Base-by-base conservation (phyloP, 2,888 invertebrate species). In the Slavum lentiscoides region DNA sequence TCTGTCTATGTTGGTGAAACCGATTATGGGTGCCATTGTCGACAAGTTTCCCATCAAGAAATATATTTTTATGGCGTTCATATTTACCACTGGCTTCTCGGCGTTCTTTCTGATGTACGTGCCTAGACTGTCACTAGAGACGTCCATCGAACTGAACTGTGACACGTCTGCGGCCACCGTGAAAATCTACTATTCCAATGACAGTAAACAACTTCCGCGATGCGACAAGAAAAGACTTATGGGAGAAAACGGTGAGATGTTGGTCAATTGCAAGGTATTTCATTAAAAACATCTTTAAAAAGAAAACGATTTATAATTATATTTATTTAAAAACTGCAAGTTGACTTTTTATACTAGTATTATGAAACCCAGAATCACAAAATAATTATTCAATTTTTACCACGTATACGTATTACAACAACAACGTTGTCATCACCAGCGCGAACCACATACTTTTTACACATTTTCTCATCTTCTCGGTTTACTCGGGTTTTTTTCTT, bases 1-100 rank as follows among this genome's bases (percentile, higher is more conserved):
- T 84, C 90, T 91, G 84, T 94, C 94, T 64, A 89, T 95, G 86
- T 85, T 95, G 83, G 92, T 93, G 0, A 95, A 95, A 87, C 94
- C 94, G 8, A 84, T 93, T 3, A 92, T 94, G 86, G 94, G 95
- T 21, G 90, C 91, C 23, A 88, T 95, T 83, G 94, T 94, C 8
- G 95, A 95, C 87, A 91, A 91, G 84, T 93, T 90, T 85, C 90
- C 89, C 84, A 89, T 90, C 82, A 94, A 94, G 86, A 94, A 94
- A 85, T 85, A 87, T 21, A 87, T 93, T 74, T 94, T 95, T 85
- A 3, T 77, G 11, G 19, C 30, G 8, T 70, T 82, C 19, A 69
- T 77, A 74, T 64, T 77, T 66, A 13, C 23, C 15, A 73, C 82
- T 17, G 62, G 77, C 19, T 11, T 74, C 15, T 77, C 77, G 58